Evolutionary conservation across 2,113 vertebrate genomes (phyloP), one percentile per base, ranked within the genome.

Genomic region (Menura novaehollandiae): DNA sequence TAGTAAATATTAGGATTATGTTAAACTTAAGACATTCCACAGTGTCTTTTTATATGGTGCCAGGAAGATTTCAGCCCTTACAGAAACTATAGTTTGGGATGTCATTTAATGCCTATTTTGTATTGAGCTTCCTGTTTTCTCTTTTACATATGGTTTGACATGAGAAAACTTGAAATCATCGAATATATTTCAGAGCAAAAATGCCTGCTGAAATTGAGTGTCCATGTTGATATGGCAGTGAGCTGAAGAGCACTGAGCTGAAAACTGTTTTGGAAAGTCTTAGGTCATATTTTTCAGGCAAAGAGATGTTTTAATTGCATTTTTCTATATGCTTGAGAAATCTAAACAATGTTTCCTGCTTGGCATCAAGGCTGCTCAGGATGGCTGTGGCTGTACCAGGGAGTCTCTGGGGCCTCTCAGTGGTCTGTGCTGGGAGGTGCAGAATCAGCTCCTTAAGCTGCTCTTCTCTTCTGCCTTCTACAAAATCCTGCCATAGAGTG

Each of bases 281-380:
- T 43, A 81, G 33, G 27, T 47, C 0, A 0, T 60, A 23, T 72
- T 93, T 86, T 88, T 83, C 49, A 60, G 33, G 27, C 49, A 73
- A 18, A 32, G 20, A 43, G 8, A 4, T 71, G 7, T 62, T 68
- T 64, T 46, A 76, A 11, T 5, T 83, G n/a, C 13, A 22, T 30
- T 79, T 90, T 79, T 68, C 27, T 28, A 2, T 58, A 37, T 53
- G 15, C 72, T 80, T 83, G 10, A 77, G 33, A 69, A 92, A 55
- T 22, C 4, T 35, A 26, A 90, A 16, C 14, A 26, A 1, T 37
- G 3, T 55, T 55, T 85, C 11, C 26, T 64, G 37, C 35, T 5
- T 6, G 4, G 53, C 30, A 13, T 4, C 0, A 2, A 47, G 14
- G 19, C 52, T 75, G 39, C 19, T 21, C 1, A 3, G 41, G 11